Percentiles rank a stretch among this genome's conserved stretches.
Evolutionary conservation across 2,113 vertebrate species (phyloP).

Genomic region (Poeciliopsis occidentalis): DNA sequence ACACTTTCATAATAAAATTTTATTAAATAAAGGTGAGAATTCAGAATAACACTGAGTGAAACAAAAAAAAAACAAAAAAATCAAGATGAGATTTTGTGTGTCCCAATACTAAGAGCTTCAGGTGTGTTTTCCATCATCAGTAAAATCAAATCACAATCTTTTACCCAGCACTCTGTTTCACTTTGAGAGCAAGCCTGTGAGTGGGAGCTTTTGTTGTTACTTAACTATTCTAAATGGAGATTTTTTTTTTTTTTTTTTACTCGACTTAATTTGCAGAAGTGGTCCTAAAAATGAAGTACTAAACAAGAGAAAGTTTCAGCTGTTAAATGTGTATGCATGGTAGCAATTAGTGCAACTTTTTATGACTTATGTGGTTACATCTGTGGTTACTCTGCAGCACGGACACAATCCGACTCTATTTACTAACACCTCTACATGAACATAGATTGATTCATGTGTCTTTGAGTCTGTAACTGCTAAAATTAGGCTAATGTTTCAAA

Average conservation of each 20-base stretch:
- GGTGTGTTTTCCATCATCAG: not conserved
- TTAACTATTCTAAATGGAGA: constrained; percentile 44
- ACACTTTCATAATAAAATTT: not conserved
- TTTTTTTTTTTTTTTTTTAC: not conserved
- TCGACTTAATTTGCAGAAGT: constrained; percentile 42
- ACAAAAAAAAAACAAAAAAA: constrained; percentile 4
- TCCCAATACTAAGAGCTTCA: not conserved
- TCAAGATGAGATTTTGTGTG: constrained; percentile 14
- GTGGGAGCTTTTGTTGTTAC: constrained; percentile 24
- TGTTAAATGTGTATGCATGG: constrained; percentile 16
- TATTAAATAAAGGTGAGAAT: not conserved
- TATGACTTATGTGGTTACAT: not conserved
- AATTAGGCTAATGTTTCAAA: constrained; percentile 16
- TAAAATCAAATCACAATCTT: constrained; percentile 17
- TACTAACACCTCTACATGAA: not conserved
- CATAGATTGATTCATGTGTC: constrained; percentile 2
- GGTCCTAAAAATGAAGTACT: constrained; percentile 19
- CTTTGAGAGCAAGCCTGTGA: constrained; percentile 14
- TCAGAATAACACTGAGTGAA: not conserved
- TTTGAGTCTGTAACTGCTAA: constrained; percentile 18
- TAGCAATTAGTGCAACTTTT: constrained; percentile 24
- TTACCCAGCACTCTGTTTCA: constrained; percentile 4
- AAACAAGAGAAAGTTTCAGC: constrained; percentile 22
- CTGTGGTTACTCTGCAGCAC: not conserved
- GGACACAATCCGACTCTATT: not conserved